Percentiles rank a stretch among this genome's conserved stretches.
phyloP scores from a whole-genome alignment of 2,797 vertebrate species.

The Manis crassicaudata region DNA sequence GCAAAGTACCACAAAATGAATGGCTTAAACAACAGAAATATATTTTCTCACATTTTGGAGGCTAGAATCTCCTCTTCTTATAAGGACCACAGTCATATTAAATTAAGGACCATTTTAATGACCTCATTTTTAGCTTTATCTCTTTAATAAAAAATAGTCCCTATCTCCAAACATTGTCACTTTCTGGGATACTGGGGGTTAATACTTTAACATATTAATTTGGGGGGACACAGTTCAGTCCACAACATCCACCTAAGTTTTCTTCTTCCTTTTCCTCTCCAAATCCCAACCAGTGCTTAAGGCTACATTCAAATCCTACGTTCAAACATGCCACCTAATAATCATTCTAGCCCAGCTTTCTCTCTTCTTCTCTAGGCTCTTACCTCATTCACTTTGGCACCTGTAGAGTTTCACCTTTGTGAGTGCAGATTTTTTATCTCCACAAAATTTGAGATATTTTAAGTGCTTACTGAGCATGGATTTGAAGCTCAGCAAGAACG shows the following conservation, averaged over 20 bases:
- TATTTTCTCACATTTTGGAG: neutral
- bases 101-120: neutral
- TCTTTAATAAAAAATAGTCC: neutral
- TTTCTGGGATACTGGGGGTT: neutral
- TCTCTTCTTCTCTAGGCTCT: neutral
- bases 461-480: neutral
- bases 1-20: neutral
- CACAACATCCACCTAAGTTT: neutral
- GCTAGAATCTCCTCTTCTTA: neutral
- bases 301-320: neutral
- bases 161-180: neutral
- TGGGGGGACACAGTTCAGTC: neutral
- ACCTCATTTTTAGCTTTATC: neutral
- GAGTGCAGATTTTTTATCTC: neutral
- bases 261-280: neutral
- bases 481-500: neutral
- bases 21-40: neutral
- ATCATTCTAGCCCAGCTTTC: neutral
- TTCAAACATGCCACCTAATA: neutral
- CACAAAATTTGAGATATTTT: neutral
- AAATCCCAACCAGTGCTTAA: neutral
- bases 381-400: neutral
- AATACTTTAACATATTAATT: neutral
- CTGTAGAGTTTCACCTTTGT: neutral
- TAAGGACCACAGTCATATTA: neutral